A percentile compares a stretch with the other conserved stretches of the same genome.
phyloP scores from a whole-genome alignment of 2,113 vertebrate species.

The Grus americana region DNA sequence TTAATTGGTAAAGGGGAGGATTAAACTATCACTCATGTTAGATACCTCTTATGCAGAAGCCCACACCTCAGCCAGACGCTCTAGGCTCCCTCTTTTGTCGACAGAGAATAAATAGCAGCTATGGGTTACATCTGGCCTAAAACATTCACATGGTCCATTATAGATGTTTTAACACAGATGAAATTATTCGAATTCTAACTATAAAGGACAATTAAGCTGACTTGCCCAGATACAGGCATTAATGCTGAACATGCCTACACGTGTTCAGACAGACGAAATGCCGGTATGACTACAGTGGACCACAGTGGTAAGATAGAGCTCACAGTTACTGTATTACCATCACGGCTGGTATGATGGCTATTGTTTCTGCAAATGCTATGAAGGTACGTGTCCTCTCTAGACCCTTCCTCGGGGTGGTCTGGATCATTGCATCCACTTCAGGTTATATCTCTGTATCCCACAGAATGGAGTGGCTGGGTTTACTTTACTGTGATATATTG shows the following conservation, averaged over 20 bases:
- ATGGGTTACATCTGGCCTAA: neutral
- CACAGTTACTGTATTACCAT: neutral
- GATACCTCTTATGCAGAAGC: neutral
- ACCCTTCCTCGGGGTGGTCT: neutral
- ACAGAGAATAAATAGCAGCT: neutral
- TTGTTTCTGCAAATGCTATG: neutral
- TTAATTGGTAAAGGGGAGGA: neutral
- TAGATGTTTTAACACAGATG: neutral
- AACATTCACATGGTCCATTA: neutral
- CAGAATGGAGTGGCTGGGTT: neutral
- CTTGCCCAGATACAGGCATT: neutral
- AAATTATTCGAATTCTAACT: neutral
- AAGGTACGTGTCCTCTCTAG: neutral
- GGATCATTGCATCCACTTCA: neutral
- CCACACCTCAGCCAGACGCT: rapidly evolving
- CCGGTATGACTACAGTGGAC: neutral
- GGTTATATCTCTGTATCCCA: neutral
- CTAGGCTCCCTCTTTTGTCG: neutral
- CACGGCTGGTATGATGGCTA: neutral
- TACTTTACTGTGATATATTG: neutral
- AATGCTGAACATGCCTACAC: neutral
- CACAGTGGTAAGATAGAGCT: neutral
- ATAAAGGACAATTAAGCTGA: neutral
- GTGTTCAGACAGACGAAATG: neutral
- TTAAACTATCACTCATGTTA: neutral